Conservation (phyloP, 2,797 vertebrate genomes). For the Betta splendens region DNA sequence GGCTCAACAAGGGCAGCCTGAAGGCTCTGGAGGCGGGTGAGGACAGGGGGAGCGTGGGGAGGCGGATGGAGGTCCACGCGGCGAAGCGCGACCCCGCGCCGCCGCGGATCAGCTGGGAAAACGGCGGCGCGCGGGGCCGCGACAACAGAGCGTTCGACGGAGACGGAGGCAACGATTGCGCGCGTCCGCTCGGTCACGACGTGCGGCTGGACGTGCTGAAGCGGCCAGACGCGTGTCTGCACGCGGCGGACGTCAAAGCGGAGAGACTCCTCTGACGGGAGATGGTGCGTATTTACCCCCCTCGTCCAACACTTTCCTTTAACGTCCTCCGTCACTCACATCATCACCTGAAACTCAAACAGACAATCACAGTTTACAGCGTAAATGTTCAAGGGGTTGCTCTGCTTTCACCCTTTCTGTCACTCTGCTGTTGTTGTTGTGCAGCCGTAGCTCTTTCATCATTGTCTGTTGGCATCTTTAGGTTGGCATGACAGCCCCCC, state of each 20-base stretch:
- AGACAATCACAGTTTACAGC: conserved; percentile 26
- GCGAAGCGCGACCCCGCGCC: conserved; percentile 18
- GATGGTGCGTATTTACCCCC: conserved; percentile 58
- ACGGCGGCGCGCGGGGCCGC: conserved; percentile 31
- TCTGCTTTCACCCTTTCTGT: conserved; percentile 9
- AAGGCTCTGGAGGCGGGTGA: conserved; percentile 54
- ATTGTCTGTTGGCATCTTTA: conserved; percentile 13
- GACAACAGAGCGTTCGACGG: conserved; percentile 74
- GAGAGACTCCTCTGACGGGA: conserved; percentile 70
- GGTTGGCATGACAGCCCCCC: conserved; percentile 5
- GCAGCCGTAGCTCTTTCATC: conserved; percentile 29
- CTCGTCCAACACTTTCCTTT: not conserved
- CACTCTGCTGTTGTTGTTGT: conserved; percentile 15
- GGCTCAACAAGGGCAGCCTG: conserved; percentile 61
- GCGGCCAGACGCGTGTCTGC: conserved; percentile 44
- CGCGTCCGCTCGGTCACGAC: conserved; percentile 34
- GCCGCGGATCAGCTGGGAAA: conserved; percentile 52
- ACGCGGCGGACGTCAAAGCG: conserved; percentile 30
- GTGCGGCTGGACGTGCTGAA: conserved; percentile 68
- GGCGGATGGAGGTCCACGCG: conserved; percentile 44
- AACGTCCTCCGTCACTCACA: no score
- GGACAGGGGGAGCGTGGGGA: conserved; percentile 27
- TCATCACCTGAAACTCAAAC: no score
- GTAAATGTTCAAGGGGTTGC: conserved; percentile 37
- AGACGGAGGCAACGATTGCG: conserved; percentile 46